Conservation (phyloP, 2,113 vertebrate species). For the Dromaius novaehollandiae region DNA sequence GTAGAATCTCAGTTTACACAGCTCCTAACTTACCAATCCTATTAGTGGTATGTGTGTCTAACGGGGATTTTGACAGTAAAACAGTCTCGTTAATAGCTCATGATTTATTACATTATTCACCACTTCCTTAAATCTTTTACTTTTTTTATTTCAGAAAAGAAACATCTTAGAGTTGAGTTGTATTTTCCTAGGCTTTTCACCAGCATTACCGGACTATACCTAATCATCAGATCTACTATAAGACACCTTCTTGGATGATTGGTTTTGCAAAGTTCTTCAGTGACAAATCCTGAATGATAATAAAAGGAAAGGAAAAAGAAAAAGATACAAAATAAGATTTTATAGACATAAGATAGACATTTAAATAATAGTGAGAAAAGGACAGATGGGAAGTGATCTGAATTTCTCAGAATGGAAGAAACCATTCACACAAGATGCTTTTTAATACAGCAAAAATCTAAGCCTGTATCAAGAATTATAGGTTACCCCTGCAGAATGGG, state of each 20-base stretch:
- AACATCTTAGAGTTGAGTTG: not conserved
- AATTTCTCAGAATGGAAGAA: not conserved
- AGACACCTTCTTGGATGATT: not conserved
- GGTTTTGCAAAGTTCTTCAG: not conserved
- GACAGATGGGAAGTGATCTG: not conserved
- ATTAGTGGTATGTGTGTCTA: conserved; percentile 25
- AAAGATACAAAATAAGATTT: not conserved
- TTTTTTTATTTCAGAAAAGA: not conserved
- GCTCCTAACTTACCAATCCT: conserved; percentile 19
- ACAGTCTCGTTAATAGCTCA: conserved; percentile 9
- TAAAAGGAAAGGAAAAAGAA: not conserved
- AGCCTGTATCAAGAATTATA: not conserved
- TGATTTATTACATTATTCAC: conserved; percentile 65
- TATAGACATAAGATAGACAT: rapidly evolving
- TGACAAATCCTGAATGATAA: not conserved
- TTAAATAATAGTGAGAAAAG: not conserved
- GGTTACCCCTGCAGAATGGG: not conserved
- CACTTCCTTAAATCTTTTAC: conserved; percentile 15
- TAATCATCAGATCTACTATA: not conserved
- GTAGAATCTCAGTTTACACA: conserved; percentile 34
- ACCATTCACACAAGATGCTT: not conserved
- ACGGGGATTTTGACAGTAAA: conserved; percentile 56
- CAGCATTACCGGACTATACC: conserved; percentile 17
- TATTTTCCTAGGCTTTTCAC: conserved; percentile 59
- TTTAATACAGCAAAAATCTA: not conserved